These are phyloP conservation scores for Caerostris extrusa DNA, from an alignment of 1,140 invertebrate genomes.

Conservation along the genomic window DNA sequence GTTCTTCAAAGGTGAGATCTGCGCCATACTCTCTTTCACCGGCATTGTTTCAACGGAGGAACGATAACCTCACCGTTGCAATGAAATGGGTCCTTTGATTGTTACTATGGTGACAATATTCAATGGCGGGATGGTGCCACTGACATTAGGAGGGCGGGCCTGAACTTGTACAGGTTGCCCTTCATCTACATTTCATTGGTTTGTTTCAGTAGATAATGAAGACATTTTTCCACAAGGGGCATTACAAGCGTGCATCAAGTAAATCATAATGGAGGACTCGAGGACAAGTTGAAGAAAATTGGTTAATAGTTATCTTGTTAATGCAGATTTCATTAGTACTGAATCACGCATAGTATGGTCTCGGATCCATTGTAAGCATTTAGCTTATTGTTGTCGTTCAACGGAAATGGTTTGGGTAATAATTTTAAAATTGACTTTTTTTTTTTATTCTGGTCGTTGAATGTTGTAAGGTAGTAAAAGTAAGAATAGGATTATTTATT, in stretches of 20 bases:
- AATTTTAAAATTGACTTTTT: neutral
- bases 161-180: constrained; percentile 3
- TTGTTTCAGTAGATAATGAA: neutral
- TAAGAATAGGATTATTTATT: too few relatives aligned
- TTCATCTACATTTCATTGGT: neutral
- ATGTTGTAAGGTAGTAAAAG: too few relatives aligned
- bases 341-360: neutral
- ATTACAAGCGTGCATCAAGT: neutral
- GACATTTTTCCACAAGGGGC: neutral
- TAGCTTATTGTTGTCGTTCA: neutral
- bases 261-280: neutral
- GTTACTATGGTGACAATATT: constrained; percentile 18
- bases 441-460: too few relatives aligned
- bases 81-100: neutral
- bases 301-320: neutral
- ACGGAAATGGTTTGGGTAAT: neutral
- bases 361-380: neutral
- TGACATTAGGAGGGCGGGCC: neutral
- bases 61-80: neutral
- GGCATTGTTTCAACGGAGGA: constrained; percentile 9
- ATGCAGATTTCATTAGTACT: neutral
- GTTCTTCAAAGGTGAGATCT: constrained; percentile 11
- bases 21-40: constrained; percentile 12
- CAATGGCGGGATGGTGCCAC: neutral
- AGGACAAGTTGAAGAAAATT: constrained; percentile 1